Base-by-base conservation (phyloP, 2,113 vertebrate species). In the Nesogale talazaci region DNA sequence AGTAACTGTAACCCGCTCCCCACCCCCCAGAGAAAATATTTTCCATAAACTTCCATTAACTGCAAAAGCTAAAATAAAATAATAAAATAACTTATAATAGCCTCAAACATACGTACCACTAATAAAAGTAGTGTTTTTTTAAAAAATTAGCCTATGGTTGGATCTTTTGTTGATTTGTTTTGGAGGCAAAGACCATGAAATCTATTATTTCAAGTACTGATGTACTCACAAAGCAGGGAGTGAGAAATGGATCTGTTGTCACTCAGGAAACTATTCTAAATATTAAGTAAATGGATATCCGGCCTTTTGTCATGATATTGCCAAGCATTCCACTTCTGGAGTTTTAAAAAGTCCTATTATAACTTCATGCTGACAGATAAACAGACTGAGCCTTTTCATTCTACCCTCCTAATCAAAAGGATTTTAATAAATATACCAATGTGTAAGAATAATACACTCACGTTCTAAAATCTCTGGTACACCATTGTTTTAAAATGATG, bases 301-400 rank as follows among this genome's bases (percentile, higher is more conserved):
- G 69, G 38, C 27, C n/a, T 93, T 77, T 27, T 86, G 52, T 83
- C 31, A 77, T 29, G 38, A 20, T 31, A 74, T 23, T 56, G 22
- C 15, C 65, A 85, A 89, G 87, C 83, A 69, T 34, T 91, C 40
- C 31, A 29, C 57, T 97, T 97, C 4, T 52, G 61, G 27, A 94
- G 95, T 97, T 98, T 97, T 92, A 96, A 96, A 95, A 97, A 75
- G 92, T 95, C 94, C 90, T 95, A 74, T 96, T 96, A 8, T n/a
- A 84, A 92, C 95, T 95, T 70, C 22, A 75, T 86, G 67, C 90
- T 84, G 31, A 92, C 36, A 42, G 46, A 86, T 70, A 61, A 36
- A 76, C 0, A 81, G 25, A 70, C 61, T 94, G 31, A 65, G 29
- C 11, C 38, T 92, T 75, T 40, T 20, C 25, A 20, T 16, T 94